Percentiles rank a stretch among this genome's conserved stretches.
Conservation (phyloP, 2,113 vertebrate genomes). For the Sarotherodon lohbergeri region DNA sequence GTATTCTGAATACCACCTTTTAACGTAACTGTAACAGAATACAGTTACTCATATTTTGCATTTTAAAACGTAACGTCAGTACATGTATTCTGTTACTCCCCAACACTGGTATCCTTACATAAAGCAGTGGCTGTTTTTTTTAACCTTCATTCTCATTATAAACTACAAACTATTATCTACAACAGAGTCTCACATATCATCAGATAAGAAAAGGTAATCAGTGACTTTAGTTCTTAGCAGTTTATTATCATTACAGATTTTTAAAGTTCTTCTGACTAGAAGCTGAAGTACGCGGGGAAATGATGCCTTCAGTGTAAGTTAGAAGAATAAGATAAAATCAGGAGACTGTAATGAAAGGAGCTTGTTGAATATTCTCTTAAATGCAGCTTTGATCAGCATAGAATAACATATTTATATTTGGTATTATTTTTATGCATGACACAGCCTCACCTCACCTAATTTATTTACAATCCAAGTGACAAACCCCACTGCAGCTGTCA, state of each 20-base stretch:
- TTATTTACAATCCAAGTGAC: neutral
- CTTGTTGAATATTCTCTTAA: neutral
- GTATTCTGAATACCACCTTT: no score
- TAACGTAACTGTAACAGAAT: no score
- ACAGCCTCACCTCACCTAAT: neutral
- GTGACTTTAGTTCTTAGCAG: neutral
- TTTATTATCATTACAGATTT: neutral
- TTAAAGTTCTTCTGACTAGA: neutral
- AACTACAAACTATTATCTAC: accelerated
- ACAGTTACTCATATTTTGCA: no score
- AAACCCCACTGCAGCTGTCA: neutral
- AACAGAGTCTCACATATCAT: neutral
- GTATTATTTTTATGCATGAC: neutral
- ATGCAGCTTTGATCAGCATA: accelerated
- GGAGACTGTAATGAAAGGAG: accelerated
- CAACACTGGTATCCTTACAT: neutral
- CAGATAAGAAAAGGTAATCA: neutral
- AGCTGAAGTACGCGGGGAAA: neutral
- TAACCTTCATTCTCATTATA: neutral
- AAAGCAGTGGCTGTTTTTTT: neutral
- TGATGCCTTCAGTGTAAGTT: neutral
- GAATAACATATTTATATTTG: neutral
- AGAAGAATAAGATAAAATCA: neutral
- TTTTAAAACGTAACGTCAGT: no score
- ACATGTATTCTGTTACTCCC: no score